Evolutionary conservation across 2,888 invertebrate species (phyloP), one percentile per base, ranked within the genome.

Genomic region (Bellardia bayeri): DNA sequence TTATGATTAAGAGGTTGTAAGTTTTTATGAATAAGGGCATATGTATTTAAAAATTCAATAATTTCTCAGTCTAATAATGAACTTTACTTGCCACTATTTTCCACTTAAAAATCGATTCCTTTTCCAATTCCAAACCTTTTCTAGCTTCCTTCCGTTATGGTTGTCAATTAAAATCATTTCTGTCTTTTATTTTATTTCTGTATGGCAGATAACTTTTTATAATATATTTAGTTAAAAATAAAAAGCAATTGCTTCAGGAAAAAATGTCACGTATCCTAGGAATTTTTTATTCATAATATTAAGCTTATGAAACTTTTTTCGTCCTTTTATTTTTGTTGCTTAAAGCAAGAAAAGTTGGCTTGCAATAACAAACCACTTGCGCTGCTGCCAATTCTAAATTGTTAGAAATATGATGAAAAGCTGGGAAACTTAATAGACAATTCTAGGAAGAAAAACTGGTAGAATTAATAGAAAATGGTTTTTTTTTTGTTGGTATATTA

Each of bases 211-310:
- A 54, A 54, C 11, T 16, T 16, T 8, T 54, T 54, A 13, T 54
- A 8, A 16, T 33, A 61, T 61, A 33, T 61, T 61, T 33, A 61
- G 61, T 14, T n/a, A 6, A 30, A 71, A 37, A 49, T 9, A 51
- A 63, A 16, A 54, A 54, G 23, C 54, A 69, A 9, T 51, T 33
- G 23, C 37, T 23, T 13, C 37, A 71, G 11, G 54, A 54, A 56
- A 72, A 56, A 42, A 74, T 61, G 13, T 74, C 74, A 74, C 74
- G 74, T 74, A 61, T 42, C 1, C 33, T 14, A 45, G 45, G 33
- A 2, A 45, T 74, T 74, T 30, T 74, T 30, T 74, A 8, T 61
- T 74, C 30, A 42, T 72, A 42, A 23, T 74, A 14, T 33, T 45
- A 23, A 45, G 33, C 45, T 42, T 56, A 16, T 54, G 11, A 68